Conservation (phyloP, 2,888 invertebrate genomes). For the Drosophila hawaiiensis region DNA sequence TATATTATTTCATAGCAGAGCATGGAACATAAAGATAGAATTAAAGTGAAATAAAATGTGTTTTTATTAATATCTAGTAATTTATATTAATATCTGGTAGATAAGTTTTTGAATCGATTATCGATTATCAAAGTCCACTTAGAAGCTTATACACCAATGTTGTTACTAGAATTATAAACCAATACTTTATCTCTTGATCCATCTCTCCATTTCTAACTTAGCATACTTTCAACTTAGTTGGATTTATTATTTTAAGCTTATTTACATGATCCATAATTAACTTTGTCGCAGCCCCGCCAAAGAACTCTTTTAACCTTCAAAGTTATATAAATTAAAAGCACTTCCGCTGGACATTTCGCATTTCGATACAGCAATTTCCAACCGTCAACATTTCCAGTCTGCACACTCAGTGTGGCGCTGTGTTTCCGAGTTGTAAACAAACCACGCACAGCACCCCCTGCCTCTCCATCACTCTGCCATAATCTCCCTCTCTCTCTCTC, state of each 20-base stretch:
- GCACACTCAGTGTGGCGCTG: constrained; percentile 17
- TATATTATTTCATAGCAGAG: neutral
- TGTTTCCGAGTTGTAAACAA: constrained; percentile 69
- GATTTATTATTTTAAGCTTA: neutral
- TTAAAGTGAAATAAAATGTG: neutral
- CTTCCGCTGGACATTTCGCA: constrained; percentile 43
- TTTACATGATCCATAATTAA: constrained; percentile 3
- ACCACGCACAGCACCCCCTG: constrained; percentile 21
- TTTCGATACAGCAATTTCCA: constrained; percentile 13
- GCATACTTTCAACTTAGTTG: neutral
- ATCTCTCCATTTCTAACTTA: neutral
- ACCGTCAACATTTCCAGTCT: constrained; percentile 39
- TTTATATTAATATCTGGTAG: neutral
- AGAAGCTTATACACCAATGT: too few species aligned
- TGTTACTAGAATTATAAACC: neutral
- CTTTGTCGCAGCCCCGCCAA: constrained; percentile 2
- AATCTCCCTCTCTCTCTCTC: neutral
- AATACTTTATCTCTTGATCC: neutral
- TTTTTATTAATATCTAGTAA: neutral
- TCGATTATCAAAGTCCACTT: neutral
- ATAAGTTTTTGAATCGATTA: neutral
- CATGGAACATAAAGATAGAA: neutral
- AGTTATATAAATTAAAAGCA: constrained; percentile 36
- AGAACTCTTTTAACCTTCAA: constrained; percentile 37
- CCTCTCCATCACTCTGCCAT: neutral